A percentile compares a stretch with the other conserved stretches of the same genome.
Conservation (phyloP, 1,140 invertebrate genomes). For the Teleopsis dalmanni region DNA sequence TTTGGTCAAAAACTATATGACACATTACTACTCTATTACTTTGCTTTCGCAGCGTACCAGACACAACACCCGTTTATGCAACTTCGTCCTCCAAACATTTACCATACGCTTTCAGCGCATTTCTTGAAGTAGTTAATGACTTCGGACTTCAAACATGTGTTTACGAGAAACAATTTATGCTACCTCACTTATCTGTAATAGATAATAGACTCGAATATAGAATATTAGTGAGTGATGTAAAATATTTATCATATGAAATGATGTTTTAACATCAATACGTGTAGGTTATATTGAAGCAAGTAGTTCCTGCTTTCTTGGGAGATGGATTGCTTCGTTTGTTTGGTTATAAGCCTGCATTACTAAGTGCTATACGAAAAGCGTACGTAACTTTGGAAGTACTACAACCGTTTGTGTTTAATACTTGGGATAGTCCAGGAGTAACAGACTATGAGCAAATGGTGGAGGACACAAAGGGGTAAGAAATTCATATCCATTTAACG, state of each 20-base stretch:
- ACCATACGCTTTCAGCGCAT: slow-evolving; percentile 19
- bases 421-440: slow-evolving; percentile 25
- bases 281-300: slow-evolving; percentile 15
- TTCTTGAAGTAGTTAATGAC: slow-evolving; percentile 19
- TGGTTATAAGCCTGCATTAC: slow-evolving; percentile 18
- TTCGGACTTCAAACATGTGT: slow-evolving; percentile 17
- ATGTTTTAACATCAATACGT: background rate
- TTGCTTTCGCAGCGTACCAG: background rate
- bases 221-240: slow-evolving; percentile 17
- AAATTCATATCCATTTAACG: too few species aligned
- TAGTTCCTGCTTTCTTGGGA: slow-evolving; percentile 24
- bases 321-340: slow-evolving; percentile 19
- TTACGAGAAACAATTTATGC: slow-evolving; percentile 25
- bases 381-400: slow-evolving; percentile 33
- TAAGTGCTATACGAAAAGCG: slow-evolving; percentile 24
- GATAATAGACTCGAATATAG: slow-evolving; percentile 22
- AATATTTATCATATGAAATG: background rate
- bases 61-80: slow-evolving; percentile 21
- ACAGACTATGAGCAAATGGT: slow-evolving; percentile 11
- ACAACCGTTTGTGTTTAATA: slow-evolving; percentile 37
- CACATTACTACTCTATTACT: background rate
- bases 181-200: slow-evolving; percentile 25
- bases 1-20: too few species aligned
- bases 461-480: slow-evolving; percentile 2
- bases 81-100: slow-evolving; percentile 19